Conservation (phyloP, 2,888 invertebrate genomes). For the Lasioglossum pauxillum region DNA sequence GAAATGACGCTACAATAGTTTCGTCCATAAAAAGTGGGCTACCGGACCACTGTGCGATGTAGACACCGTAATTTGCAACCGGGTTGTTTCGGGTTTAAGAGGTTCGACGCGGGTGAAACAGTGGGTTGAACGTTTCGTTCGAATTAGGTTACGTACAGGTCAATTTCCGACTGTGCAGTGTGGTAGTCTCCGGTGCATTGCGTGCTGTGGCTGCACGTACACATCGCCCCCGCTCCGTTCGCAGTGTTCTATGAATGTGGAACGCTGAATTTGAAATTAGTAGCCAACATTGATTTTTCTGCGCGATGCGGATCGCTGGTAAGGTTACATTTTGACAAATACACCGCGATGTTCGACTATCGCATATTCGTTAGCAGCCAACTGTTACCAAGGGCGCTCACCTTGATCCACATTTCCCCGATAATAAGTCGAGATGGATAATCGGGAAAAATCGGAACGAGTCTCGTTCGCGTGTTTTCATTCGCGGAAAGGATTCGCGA, state of each 20-base stretch:
- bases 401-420: neutral
- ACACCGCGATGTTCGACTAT: conserved; percentile 19
- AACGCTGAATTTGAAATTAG: conserved; percentile 47
- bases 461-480: neutral
- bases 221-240: conserved; percentile 40
- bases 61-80: neutral
- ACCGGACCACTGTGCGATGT: neutral
- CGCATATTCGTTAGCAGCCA: conserved; percentile 16
- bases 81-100: neutral
- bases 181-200: conserved; percentile 33
- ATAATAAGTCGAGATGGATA: neutral
- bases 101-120: neutral
- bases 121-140: neutral
- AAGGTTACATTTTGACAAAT: conserved; percentile 34
- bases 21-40: too few species aligned
- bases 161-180: conserved; percentile 7
- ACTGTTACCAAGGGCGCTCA: conserved; percentile 1
- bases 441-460: neutral
- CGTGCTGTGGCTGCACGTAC: conserved; percentile 36
- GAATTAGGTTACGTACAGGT: conserved; percentile 57
- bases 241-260: neutral
- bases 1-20: too few species aligned
- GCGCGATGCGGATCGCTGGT: neutral
- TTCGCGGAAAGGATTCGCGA: neutral
- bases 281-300: conserved; percentile 9